Percentiles rank a stretch among this genome's conserved stretches.
phyloP scores from a whole-genome alignment of 2,888 invertebrate species.

The Deroplatys truncata region DNA sequence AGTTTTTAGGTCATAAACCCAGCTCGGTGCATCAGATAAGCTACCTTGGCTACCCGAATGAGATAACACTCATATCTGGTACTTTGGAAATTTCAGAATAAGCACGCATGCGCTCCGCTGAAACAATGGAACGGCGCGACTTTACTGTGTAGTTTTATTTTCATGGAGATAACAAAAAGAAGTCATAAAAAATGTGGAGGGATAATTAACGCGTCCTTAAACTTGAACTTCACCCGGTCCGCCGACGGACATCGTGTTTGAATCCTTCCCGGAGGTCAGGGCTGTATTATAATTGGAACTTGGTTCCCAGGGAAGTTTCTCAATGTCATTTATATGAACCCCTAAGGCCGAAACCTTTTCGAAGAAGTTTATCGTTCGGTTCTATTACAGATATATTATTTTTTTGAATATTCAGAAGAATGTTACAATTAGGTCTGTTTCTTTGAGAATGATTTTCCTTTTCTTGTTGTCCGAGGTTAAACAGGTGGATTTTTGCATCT shows the following conservation, averaged over 20 bases:
- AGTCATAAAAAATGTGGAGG: background rate
- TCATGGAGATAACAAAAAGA: background rate
- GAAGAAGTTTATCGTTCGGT: background rate
- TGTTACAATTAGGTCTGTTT: no score
- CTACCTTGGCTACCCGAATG: background rate
- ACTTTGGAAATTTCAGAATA: background rate
- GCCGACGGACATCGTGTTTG: background rate
- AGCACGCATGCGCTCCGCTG: background rate
- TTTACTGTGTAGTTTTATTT: background rate
- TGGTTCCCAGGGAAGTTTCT: background rate
- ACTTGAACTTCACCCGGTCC: background rate
- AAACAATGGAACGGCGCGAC: background rate
- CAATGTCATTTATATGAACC: background rate
- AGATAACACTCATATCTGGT: background rate
- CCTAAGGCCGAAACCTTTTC: background rate
- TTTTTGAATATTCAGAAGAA: background rate
- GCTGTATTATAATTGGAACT: background rate
- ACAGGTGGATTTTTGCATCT: no score
- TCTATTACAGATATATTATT: background rate
- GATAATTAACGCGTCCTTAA: slow-evolving; percentile 13
- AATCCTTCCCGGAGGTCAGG: background rate
- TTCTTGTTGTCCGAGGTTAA: no score
- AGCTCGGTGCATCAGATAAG: slow-evolving; percentile 11
- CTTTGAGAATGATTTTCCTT: no score
- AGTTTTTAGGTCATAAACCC: slow-evolving; percentile 13